Evolutionary conservation across 1,140 invertebrate species (phyloP), one percentile per base, ranked within the genome.

Genomic region (Capitella teleta): DNA sequence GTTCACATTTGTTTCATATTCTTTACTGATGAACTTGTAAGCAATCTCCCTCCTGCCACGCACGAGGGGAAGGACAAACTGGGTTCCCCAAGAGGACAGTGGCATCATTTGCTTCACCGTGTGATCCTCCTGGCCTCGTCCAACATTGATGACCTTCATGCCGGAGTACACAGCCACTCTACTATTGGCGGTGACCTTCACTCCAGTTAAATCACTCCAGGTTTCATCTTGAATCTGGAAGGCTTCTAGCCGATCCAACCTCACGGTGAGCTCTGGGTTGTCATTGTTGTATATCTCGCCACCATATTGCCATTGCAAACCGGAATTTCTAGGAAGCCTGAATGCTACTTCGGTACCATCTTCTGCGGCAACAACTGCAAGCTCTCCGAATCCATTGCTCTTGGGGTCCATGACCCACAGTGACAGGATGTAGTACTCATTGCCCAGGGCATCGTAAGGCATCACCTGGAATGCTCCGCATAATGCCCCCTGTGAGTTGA

Each of bases 241-340:
- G 5, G 38, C 25, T 24, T 40, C 38, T 6, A 40, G 25, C 38
- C 25, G 21, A 6, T 40, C 57, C 47, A 10, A 60, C 23, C 1
- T 40, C 2, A 40, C 5, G 8, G 21, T 6, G 12, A 40, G 25
- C 38, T 40, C 38, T 6, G 38, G 38, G 21, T 40, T 10, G n/a
- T 40, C 25, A 8, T 40, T 24, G 25, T 40, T n/a, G n/a, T 40
- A 40, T 14, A 8, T 40, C 19, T 21, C 14, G 12, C 38, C 38
- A n/a, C 25, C 25, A 24, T 40, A 40, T 19, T 19, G 21, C 19
- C 19, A 40, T 12, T 21, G 19, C 5, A 40, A 21, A 24, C 38
- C 38, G 6, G 21, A 21, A 14, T 19, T 21, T 4, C 12, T 3
- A 24, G 38, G 38, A 21, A 40, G 21, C 12, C 19, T n/a, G 19